Conservation (phyloP, 2,113 vertebrate genomes). For the Heloderma charlesbogerti region DNA sequence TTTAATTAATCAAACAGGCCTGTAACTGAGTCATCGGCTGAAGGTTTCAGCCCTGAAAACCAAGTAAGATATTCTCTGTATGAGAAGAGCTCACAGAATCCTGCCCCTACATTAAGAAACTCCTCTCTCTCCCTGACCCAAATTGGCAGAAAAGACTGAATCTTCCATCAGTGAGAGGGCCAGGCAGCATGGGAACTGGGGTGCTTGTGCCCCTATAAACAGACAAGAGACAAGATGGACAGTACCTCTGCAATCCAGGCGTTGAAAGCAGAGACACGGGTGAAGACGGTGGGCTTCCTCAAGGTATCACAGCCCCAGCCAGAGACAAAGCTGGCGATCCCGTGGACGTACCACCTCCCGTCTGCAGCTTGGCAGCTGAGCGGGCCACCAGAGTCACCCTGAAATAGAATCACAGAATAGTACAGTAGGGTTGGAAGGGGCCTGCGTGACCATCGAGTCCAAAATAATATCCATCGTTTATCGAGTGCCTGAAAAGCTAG, state of each 20-base stretch:
- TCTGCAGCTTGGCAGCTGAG: slow-evolving; percentile 83
- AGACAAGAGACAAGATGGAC: background rate
- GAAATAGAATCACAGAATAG: slow-evolving; percentile 15
- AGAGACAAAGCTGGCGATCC: slow-evolving; percentile 89
- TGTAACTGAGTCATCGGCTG: too few species aligned
- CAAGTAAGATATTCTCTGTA: too few species aligned
- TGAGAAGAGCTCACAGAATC: too few species aligned
- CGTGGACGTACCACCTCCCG: slow-evolving; percentile 86
- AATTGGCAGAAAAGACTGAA: background rate
- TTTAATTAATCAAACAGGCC: too few species aligned
- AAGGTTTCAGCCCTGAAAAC: too few species aligned
- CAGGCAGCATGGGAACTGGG: too few species aligned
- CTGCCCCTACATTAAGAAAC: background rate
- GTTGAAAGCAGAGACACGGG: slow-evolving; percentile 85
- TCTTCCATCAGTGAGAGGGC: background rate
- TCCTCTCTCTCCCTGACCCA: background rate
- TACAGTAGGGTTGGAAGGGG: too few species aligned
- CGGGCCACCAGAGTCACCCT: slow-evolving; percentile 93
- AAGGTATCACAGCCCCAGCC: slow-evolving; percentile 81
- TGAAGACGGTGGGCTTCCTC: slow-evolving; percentile 91
- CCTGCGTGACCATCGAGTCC: too few species aligned
- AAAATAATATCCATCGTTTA: fast-evolving
- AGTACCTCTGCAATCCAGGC: slow-evolving; percentile 85
- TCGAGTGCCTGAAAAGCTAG: background rate
- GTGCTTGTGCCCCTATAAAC: too few species aligned